Percentiles rank a stretch among this genome's conserved stretches.
These are phyloP conservation scores for Sericinus montela DNA, from an alignment of 2,888 invertebrate species.

Conservation along the genomic window DNA sequence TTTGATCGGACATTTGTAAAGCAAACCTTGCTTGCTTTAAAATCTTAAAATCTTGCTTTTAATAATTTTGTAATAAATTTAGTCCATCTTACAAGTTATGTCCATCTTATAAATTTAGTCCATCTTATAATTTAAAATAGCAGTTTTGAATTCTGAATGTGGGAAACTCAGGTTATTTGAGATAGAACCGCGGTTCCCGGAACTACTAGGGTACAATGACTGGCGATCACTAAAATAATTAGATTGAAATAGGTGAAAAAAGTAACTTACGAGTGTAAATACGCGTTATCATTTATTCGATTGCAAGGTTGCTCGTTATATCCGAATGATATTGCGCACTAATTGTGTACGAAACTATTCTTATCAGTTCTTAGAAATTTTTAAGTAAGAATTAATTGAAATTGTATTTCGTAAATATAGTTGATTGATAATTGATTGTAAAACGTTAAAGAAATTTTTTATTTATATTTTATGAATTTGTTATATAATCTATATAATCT, in stretches of 20 bases:
- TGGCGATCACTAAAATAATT: neutral
- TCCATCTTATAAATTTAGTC: too few relatives aligned
- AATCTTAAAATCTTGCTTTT: too few relatives aligned
- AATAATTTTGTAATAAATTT: too few relatives aligned
- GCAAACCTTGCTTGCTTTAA: too few relatives aligned
- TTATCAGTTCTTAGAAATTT: neutral
- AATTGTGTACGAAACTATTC: neutral
- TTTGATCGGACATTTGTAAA: too few relatives aligned
- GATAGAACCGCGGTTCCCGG: too few relatives aligned
- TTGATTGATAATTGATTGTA: neutral
- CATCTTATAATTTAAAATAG: too few relatives aligned
- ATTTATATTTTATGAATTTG: too few relatives aligned
- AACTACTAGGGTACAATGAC: neutral
- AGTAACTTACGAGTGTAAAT: neutral
- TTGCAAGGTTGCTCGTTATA: neutral
- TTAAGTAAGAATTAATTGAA: neutral
- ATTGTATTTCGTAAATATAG: neutral
- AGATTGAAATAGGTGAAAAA: neutral
- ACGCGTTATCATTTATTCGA: neutral
- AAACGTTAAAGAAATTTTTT: neutral
- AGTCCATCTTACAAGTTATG: too few relatives aligned
- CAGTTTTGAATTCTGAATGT: too few relatives aligned
- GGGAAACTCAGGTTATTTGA: too few relatives aligned
- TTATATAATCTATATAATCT: too few relatives aligned
- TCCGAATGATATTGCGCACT: neutral